phyloP scores from a whole-genome alignment of 1,140 invertebrate species.

The Ericerus pela region DNA sequence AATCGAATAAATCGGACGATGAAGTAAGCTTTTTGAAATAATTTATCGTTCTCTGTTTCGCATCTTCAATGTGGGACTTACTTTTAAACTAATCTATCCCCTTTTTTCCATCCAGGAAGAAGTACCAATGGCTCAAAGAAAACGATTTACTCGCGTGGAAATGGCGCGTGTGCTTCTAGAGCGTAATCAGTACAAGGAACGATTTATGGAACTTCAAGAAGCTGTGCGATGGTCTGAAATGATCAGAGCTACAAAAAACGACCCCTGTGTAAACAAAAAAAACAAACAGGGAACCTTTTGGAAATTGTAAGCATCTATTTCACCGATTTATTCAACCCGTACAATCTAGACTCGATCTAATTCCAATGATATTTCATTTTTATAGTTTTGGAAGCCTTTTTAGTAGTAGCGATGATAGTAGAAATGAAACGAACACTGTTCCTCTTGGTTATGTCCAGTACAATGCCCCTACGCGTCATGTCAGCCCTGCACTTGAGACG shows the following conservation, averaged over 20 bases:
- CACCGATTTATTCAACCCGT: too few species aligned
- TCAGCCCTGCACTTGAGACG: slow-evolving; percentile 47
- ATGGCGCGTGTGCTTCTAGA: slow-evolving; percentile 99
- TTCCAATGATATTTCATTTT: slow-evolving; percentile 18
- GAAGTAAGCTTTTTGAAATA: slow-evolving; percentile 35
- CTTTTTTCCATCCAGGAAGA: slow-evolving; percentile 41
- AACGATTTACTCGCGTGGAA: slow-evolving; percentile 93
- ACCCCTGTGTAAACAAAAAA: slow-evolving; percentile 53
- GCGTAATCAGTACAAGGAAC: slow-evolving; percentile 91
- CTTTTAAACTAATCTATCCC: background rate
- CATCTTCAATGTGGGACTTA: too few species aligned
- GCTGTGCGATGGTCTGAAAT: slow-evolving; percentile 96
- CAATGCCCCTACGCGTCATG: slow-evolving; percentile 56
- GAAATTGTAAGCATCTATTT: slow-evolving; percentile 61
- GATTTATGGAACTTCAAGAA: slow-evolving; percentile 96
- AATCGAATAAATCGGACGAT: slow-evolving; percentile 43
- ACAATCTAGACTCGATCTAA: too few species aligned
- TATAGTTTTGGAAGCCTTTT: slow-evolving; percentile 91
- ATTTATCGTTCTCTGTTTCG: background rate
- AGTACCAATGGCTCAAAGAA: slow-evolving; percentile 88
- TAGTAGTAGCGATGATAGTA: slow-evolving; percentile 38
- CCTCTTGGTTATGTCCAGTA: slow-evolving; percentile 46
- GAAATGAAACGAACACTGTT: slow-evolving; percentile 27
- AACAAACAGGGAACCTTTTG: slow-evolving; percentile 69
- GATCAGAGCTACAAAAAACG: slow-evolving; percentile 70